Evolutionary conservation across 2,888 invertebrate genomes (phyloP), one percentile per base, ranked within the genome.

Genomic region (Drosophila cracens): DNA sequence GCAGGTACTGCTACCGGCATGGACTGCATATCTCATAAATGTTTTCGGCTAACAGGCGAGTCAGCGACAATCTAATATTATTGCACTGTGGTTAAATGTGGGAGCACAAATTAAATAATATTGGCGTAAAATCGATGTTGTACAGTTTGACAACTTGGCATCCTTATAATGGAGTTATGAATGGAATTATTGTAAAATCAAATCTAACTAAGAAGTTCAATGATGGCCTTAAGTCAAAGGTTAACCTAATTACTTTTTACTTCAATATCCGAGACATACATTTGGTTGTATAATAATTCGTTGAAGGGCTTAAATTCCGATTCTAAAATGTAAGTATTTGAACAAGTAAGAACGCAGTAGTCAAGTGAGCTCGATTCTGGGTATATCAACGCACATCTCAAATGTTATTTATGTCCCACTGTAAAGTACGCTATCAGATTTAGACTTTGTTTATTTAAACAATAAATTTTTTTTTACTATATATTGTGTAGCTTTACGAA

Each of bases 361-460:
- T 21, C 21, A 13, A 21, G 46, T 21, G 13, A 21, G 7, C 46
- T 21, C 21, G 8, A 31, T 31, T 31, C 31, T 8, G 31, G 8
- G 31, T 0, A 31, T 31, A 31, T 31, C 34, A 18, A 13, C 5
- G 29, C 13, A 29, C 34, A 49, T 31, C 18, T 31, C 0, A 54
- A 34, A 34, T 43, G 36, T 18, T 27, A 11, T 51, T 4, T 46
- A 25, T n/a, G 68, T 51, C 43, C 40, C 79, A 76, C 79, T 74
- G 79, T 79, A 29, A 51, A 16, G 27, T n/a, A 18, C 51, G 40
- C 34, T 46, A 46, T 61, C 49, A 77, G 34, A 38, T n/a, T 10
- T 43, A 29, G 27, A 21, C 21, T 34, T 38, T 49, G 53, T 60
- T 70, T 48, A 53, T 60, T 70, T 48, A 53, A 38, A 33, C 31